Conservation (phyloP, 2,888 invertebrate species). For the Hydraecia micacea region DNA sequence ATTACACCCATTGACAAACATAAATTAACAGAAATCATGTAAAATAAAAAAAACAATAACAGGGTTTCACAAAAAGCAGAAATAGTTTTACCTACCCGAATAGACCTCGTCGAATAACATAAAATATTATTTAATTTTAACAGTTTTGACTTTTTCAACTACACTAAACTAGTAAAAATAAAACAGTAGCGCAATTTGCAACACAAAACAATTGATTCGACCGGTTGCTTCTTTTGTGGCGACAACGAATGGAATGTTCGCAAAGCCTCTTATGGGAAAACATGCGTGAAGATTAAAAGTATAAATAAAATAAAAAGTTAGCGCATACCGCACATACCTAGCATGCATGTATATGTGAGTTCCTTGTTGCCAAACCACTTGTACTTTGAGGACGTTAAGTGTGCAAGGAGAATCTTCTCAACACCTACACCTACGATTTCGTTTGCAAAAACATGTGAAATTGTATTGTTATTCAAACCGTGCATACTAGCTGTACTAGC, state of each 20-base stretch:
- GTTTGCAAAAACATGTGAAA: slow-evolving; percentile 40
- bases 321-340: slow-evolving; percentile 43
- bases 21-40: background rate
- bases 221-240: slow-evolving; percentile 30
- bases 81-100: background rate
- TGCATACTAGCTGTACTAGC: slow-evolving; percentile 34
- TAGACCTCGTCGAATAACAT: background rate
- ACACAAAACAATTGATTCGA: slow-evolving; percentile 30
- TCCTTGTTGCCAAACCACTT: slow-evolving; percentile 53
- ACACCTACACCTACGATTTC: slow-evolving; percentile 44
- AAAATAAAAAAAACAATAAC: background rate
- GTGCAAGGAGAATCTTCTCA: slow-evolving; percentile 48
- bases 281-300: slow-evolving; percentile 41
- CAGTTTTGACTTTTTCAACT: background rate
- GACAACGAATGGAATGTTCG: slow-evolving; percentile 44
- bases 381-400: slow-evolving; percentile 30
- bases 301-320: slow-evolving; percentile 56
- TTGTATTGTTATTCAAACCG: slow-evolving; percentile 48
- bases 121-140: background rate
- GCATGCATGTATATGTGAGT: slow-evolving; percentile 11
- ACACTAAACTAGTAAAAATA: slow-evolving; percentile 1
- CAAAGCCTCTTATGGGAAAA: slow-evolving; percentile 34
- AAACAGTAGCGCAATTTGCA: slow-evolving; percentile 9
- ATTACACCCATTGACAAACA: background rate
- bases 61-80: background rate